Percentiles rank a stretch among this genome's conserved stretches.
Conservation (phyloP, 2,113 vertebrate species). For the Campylorhamphus procurvoides region DNA sequence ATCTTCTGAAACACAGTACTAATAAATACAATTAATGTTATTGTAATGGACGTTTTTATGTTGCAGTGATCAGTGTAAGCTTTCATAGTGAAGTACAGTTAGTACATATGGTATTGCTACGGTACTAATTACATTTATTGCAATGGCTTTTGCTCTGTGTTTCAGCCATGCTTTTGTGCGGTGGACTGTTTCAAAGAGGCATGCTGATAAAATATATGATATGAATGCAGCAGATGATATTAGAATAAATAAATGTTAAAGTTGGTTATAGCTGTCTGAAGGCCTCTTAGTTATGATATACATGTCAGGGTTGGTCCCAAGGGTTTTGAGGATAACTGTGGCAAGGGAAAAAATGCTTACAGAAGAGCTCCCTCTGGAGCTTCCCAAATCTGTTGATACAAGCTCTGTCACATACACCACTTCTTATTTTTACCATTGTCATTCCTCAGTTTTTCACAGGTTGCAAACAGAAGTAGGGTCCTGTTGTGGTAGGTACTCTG, state of each 20-base stretch:
- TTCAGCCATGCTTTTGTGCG: conserved; percentile 17
- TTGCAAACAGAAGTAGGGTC: not conserved
- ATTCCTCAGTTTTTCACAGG: not conserved
- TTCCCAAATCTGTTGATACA: not conserved
- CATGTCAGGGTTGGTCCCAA: not conserved
- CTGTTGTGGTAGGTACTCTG: not conserved
- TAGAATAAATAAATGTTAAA: conserved; percentile 58
- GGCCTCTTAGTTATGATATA: conserved; percentile 56
- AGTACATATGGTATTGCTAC: not conserved
- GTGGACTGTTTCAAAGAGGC: not conserved
- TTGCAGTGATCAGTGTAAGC: conserved; percentile 49
- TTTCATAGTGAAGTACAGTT: conserved; percentile 44
- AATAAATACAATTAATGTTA: conserved; percentile 65
- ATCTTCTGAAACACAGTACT: conserved; percentile 38
- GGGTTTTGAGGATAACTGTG: conserved; percentile 30
- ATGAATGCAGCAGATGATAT: conserved; percentile 6
- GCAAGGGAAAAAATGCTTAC: not conserved
- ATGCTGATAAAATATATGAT: not conserved
- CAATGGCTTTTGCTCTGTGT: conserved; percentile 13
- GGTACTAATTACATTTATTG: conserved; percentile 51
- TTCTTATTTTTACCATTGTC: conserved; percentile 1
- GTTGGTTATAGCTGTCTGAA: conserved; percentile 57
- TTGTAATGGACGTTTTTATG: conserved; percentile 66
- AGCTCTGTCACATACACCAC: not conserved
- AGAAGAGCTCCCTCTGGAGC: not conserved